A percentile compares a stretch with the other conserved stretches of the same genome.
These are phyloP conservation scores for Bergia sp. DNA, from an alignment of 92 coral and sea anemone species.

Conservation along the genomic window DNA sequence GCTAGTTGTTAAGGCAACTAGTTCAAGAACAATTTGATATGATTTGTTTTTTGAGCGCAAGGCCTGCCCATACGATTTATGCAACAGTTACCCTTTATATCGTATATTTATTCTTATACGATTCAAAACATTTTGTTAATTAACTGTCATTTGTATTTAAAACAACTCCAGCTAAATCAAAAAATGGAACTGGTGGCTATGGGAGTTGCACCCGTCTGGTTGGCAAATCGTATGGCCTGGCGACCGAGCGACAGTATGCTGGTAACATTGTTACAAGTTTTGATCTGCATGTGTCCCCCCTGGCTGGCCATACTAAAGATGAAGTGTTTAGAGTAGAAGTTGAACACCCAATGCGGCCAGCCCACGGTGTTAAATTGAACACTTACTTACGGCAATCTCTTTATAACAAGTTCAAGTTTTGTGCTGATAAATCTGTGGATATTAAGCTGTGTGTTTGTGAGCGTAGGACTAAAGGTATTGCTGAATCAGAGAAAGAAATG, in stretches of 20 bases:
- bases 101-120: too few species aligned
- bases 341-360: not conserved
- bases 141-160: too few species aligned
- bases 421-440: slow-evolving; percentile 33
- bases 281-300: slow-evolving; percentile 20
- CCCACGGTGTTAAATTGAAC: slow-evolving; percentile 5
- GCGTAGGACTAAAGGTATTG: not conserved
- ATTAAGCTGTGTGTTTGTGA: slow-evolving; percentile 41
- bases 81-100: too few species aligned
- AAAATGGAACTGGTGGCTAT: slow-evolving; percentile 18
- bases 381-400: slow-evolving; percentile 29
- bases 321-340: slow-evolving; percentile 46
- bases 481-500: slow-evolving; percentile 24
- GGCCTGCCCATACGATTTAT: too few species aligned
- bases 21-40: too few species aligned
- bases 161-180: too few species aligned
- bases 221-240: slow-evolving; percentile 22
- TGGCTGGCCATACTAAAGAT: slow-evolving; percentile 9
- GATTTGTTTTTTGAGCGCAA: too few species aligned
- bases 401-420: slow-evolving; percentile 35
- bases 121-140: too few species aligned
- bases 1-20: too few species aligned
- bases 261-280: slow-evolving; percentile 29
- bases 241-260: too few species aligned
- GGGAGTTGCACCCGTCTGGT: slow-evolving; percentile 36